Percentiles rank a stretch among this genome's conserved stretches.
phyloP scores from a whole-genome alignment of 1,140 invertebrate genomes.

The Nasonia vitripennis region DNA sequence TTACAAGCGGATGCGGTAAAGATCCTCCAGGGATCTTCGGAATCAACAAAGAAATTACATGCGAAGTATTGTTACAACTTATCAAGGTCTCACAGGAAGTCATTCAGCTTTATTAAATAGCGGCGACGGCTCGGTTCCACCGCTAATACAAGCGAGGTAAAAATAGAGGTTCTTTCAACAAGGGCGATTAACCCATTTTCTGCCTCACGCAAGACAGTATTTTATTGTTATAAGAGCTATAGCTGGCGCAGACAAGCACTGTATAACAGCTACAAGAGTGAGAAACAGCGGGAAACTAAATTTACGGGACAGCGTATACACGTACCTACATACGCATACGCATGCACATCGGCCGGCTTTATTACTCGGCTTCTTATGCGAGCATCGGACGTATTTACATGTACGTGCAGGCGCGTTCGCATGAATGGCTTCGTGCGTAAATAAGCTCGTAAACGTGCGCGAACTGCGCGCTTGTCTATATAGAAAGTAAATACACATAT shows the following conservation, averaged over 20 bases:
- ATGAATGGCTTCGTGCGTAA: background rate
- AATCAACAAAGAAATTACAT: too few relatives aligned
- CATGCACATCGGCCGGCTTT: background rate
- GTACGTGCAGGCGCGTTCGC: background rate
- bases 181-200: background rate
- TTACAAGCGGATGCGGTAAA: constrained; percentile 6
- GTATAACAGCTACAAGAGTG: too few relatives aligned
- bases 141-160: background rate
- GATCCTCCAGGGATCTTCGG: background rate
- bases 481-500: too few relatives aligned
- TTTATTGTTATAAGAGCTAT: too few relatives aligned
- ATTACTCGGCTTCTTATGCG: background rate
- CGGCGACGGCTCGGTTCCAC: background rate
- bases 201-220: too few relatives aligned
- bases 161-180: background rate
- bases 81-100: too few relatives aligned
- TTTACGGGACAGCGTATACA: background rate
- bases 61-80: too few relatives aligned
- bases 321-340: background rate
- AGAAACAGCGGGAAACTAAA: background rate
- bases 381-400: background rate
- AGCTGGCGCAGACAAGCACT: too few relatives aligned
- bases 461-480: background rate
- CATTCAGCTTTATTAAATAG: too few relatives aligned
- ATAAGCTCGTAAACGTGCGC: constrained; percentile 8